Evolutionary conservation across 1,140 invertebrate species (phyloP).

Genomic region (Trypoxylus dichotomus): DNA sequence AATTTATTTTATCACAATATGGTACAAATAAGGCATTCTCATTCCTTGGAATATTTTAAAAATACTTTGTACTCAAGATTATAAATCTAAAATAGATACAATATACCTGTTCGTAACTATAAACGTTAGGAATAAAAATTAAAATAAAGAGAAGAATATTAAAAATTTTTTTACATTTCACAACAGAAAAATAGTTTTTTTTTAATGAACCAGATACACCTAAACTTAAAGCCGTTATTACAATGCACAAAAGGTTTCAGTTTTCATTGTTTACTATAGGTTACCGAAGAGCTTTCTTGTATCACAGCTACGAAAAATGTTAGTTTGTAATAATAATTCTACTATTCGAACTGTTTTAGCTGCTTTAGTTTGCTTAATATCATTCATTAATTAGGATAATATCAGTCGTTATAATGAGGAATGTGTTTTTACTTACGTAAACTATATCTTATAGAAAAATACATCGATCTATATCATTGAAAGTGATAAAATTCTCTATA

Average conservation of each 20-base stretch:
- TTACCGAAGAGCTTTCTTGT: background rate
- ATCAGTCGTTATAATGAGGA: background rate
- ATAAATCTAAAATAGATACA: background rate
- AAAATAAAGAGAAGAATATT: background rate
- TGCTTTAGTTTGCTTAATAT: background rate
- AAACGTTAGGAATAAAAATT: background rate
- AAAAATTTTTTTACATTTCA: background rate
- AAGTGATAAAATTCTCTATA: background rate
- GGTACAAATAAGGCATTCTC: background rate
- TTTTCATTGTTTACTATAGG: background rate
- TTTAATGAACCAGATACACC: background rate
- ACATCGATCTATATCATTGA: too few species aligned
- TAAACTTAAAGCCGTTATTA: background rate
- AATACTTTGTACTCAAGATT: background rate
- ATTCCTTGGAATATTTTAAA: background rate
- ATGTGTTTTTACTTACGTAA: background rate
- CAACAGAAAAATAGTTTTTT: background rate
- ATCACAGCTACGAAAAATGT: background rate
- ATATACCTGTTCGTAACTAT: background rate
- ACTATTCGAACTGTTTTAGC: background rate
- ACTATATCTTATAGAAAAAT: too few species aligned
- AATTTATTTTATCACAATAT: background rate
- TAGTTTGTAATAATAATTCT: background rate
- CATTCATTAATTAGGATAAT: background rate
- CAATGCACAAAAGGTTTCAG: background rate